phyloP scores from a whole-genome alignment of 2,797 vertebrate genomes.

The Lithobates sylvaticus region DNA sequence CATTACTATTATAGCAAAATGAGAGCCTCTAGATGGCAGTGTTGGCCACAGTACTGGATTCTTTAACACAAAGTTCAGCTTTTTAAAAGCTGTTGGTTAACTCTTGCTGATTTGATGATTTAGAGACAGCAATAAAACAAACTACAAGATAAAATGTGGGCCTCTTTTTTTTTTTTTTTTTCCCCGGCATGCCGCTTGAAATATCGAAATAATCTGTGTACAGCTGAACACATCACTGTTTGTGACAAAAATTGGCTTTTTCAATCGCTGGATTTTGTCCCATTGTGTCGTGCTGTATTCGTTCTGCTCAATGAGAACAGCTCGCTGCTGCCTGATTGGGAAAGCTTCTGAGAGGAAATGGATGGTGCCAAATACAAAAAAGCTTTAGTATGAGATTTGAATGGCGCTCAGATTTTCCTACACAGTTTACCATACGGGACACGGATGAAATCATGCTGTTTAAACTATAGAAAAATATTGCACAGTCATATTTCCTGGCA shows the following conservation, averaged over 20 bases:
- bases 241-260: slow-evolving; percentile 42
- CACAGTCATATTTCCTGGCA: not conserved
- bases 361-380: slow-evolving; percentile 41
- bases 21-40: slow-evolving; percentile 52
- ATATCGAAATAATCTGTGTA: slow-evolving; percentile 31
- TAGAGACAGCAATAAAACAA: slow-evolving; percentile 32
- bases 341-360: slow-evolving; percentile 44
- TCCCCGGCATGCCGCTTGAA: slow-evolving; percentile 32
- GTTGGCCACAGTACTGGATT: slow-evolving; percentile 25
- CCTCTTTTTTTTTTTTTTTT: too few relatives aligned
- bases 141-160: slow-evolving; percentile 34
- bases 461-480: not conserved
- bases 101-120: slow-evolving; percentile 37
- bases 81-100: slow-evolving; percentile 35
- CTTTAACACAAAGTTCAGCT: slow-evolving; percentile 1
- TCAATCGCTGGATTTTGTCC: slow-evolving; percentile 37
- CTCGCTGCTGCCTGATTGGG: slow-evolving; percentile 15
- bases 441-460: slow-evolving; percentile 17
- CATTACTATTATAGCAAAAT: not conserved
- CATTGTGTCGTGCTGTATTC: slow-evolving; percentile 46
- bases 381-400: slow-evolving; percentile 24
- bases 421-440: slow-evolving; percentile 34
- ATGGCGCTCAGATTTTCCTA: slow-evolving; percentile 38
- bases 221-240: slow-evolving; percentile 26
- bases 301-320: slow-evolving; percentile 45